Evolutionary conservation across 2,113 vertebrate genomes (phyloP).

Genomic region (Alectura lathami): DNA sequence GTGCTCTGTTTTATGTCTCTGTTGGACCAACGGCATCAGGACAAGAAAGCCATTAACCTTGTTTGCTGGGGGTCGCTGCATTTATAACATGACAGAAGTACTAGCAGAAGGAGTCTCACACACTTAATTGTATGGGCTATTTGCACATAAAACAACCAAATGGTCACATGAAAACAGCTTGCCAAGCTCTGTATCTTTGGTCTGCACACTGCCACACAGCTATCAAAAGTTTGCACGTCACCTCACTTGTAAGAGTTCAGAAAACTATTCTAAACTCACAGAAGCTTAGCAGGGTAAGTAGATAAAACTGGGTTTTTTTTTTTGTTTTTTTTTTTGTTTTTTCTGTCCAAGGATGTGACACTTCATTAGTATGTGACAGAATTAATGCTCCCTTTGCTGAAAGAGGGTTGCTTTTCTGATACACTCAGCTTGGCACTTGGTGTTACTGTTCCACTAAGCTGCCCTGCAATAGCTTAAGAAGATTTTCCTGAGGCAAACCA

Average conservation of each 20-base stretch:
- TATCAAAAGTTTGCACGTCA: neutral
- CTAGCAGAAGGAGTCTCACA: conserved; percentile 45
- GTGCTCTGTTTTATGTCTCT: conserved; percentile 27
- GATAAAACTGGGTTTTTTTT: conserved; percentile 20
- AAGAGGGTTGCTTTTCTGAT: neutral
- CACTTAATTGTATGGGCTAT: conserved; percentile 44
- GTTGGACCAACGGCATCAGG: conserved; percentile 42
- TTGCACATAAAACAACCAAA: conserved; percentile 64
- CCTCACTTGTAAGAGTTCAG: conserved; percentile 2
- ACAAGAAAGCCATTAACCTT: conserved; percentile 58
- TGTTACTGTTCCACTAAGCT: neutral
- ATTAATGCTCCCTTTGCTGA: neutral
- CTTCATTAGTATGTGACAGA: neutral
- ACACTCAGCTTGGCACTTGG: neutral
- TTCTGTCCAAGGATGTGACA: neutral
- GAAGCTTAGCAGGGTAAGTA: conserved; percentile 40
- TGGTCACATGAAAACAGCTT: conserved; percentile 26
- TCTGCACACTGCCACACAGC: neutral
- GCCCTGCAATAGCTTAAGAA: neutral
- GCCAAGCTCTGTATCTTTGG: neutral
- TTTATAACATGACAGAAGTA: conserved; percentile 44
- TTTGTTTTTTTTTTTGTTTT: too few species aligned
- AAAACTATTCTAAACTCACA: conserved; percentile 2
- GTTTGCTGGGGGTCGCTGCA: conserved; percentile 52
- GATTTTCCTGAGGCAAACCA: neutral